phyloP scores from a whole-genome alignment of 1,140 invertebrate genomes.

The Riptortus pedestris region DNA sequence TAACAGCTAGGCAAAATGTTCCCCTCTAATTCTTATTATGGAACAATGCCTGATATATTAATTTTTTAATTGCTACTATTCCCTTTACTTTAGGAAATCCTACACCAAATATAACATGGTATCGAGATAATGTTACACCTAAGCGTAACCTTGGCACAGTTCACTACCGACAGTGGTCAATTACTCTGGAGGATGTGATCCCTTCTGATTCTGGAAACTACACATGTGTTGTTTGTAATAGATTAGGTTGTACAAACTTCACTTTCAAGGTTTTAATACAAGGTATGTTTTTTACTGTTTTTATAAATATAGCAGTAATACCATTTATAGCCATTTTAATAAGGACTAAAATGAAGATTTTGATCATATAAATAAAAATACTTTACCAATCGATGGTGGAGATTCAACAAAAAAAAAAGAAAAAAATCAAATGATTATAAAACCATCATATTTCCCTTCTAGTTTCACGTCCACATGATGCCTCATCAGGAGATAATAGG shows the following conservation, averaged over 20 bases:
- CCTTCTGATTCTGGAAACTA: slow-evolving; percentile 72
- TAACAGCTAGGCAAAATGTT: too few species aligned
- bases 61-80: slow-evolving; percentile 1
- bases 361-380: too few species aligned
- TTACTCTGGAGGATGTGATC: slow-evolving; percentile 61
- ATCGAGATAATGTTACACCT: slow-evolving; percentile 54
- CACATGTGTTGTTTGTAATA: slow-evolving; percentile 73
- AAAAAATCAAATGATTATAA: too few species aligned
- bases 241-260: slow-evolving; percentile 61
- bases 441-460: too few species aligned
- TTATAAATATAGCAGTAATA: too few species aligned
- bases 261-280: slow-evolving; percentile 60
- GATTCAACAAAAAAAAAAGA: too few species aligned
- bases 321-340: too few species aligned
- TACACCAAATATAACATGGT: slow-evolving; percentile 66
- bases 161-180: slow-evolving; percentile 51
- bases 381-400: too few species aligned
- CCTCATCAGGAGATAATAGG: too few species aligned
- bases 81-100: slow-evolving; percentile 48
- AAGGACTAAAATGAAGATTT: too few species aligned
- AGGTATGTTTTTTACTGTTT: slow-evolving; percentile 51
- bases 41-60: background rate
- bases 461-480: too few species aligned
- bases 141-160: slow-evolving; percentile 48
- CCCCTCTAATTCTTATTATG: too few species aligned